Evolutionary conservation across 2,797 vertebrate species (phyloP).

Genomic region (Carapus acus): DNA sequence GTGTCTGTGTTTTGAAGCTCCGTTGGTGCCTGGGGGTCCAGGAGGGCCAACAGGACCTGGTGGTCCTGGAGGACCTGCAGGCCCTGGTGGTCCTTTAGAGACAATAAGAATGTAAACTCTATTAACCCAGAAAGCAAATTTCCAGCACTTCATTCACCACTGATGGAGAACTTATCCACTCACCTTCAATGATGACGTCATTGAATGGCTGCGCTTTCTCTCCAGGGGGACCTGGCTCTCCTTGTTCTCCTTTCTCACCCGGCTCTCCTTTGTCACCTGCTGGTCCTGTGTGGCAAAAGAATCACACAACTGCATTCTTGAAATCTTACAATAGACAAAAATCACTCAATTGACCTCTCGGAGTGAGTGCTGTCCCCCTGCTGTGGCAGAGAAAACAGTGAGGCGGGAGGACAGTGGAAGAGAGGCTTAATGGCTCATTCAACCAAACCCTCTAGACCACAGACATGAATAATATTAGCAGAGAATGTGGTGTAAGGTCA

Average conservation of each 20-base stretch:
- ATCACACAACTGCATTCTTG: not conserved
- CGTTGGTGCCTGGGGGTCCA: slow-evolving; percentile 80
- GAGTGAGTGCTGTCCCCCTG: slow-evolving; percentile 28
- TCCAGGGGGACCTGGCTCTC: slow-evolving; percentile 79
- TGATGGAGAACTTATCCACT: slow-evolving; percentile 34
- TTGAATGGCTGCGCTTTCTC: slow-evolving; percentile 79
- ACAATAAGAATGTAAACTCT: slow-evolving; percentile 1
- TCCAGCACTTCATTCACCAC: not conserved
- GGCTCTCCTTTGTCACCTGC: slow-evolving; percentile 68
- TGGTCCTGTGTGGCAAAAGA: slow-evolving; percentile 43
- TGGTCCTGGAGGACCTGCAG: slow-evolving; percentile 70
- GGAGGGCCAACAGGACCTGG: slow-evolving; percentile 75
- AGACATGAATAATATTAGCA: slow-evolving; percentile 51
- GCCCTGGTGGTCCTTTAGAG: slow-evolving; percentile 50
- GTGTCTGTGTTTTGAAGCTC: slow-evolving; percentile 74
- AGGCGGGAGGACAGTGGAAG: slow-evolving; percentile 42
- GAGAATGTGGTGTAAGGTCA: too few relatives aligned
- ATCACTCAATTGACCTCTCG: slow-evolving; percentile 28
- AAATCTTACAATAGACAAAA: slow-evolving; percentile 13
- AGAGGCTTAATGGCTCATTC: slow-evolving; percentile 46
- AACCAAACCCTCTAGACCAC: slow-evolving; percentile 44
- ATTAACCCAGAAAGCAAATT: not conserved
- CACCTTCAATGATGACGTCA: slow-evolving; percentile 80
- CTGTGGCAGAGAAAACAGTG: slow-evolving; percentile 16
- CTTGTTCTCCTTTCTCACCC: slow-evolving; percentile 66